phyloP scores from a whole-genome alignment of 2,888 invertebrate species.

The Troides aeacus region DNA sequence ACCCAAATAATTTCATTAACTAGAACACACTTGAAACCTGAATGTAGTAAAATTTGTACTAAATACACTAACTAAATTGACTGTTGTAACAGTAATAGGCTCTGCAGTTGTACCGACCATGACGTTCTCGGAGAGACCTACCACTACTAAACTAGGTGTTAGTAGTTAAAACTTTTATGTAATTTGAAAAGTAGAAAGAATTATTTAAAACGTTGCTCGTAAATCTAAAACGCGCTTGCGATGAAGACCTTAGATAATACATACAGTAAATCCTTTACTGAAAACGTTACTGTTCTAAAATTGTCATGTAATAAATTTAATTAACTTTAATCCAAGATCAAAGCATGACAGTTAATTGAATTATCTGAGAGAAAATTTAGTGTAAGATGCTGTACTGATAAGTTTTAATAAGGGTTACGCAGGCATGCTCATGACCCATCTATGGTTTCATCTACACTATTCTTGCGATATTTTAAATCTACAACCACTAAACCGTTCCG shows the following conservation, averaged over 20 bases:
- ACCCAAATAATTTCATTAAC: no score
- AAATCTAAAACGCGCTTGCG: no score
- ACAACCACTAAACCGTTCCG: not conserved
- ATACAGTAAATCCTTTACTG: no score
- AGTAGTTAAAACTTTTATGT: not conserved
- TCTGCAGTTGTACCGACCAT: no score
- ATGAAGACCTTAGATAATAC: no score
- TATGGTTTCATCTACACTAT: not conserved
- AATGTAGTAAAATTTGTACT: no score
- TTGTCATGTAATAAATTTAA: not conserved
- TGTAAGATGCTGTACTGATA: slow-evolving; percentile 12
- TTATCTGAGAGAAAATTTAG: not conserved
- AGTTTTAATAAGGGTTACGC: slow-evolving; percentile 11
- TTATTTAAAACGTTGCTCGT: not conserved
- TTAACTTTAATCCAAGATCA: not conserved
- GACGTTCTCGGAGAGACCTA: no score
- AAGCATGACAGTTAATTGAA: not conserved
- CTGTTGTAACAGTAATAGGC: no score
- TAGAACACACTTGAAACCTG: no score
- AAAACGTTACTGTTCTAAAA: not conserved
- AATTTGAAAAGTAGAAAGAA: not conserved
- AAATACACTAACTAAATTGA: no score
- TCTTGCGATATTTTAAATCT: slow-evolving; percentile 5
- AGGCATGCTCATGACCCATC: slow-evolving; percentile 10
- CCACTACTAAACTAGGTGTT: not conserved